Percentiles rank a stretch among this genome's conserved stretches.
Conservation (phyloP, 2,797 vertebrate genomes). For the Heteromormyrus szaboi region DNA sequence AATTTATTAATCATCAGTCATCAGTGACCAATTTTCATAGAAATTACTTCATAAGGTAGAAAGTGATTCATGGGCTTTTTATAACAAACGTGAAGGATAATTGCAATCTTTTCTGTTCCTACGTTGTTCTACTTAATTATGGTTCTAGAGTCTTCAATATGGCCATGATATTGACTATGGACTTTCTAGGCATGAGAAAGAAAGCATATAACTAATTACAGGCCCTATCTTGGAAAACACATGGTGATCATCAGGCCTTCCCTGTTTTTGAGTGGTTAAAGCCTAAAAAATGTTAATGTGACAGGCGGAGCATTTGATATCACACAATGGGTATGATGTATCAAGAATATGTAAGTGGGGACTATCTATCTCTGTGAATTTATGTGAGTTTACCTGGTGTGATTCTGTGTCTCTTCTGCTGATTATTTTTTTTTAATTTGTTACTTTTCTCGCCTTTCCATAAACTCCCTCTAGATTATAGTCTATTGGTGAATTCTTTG, state of each 20-base stretch:
- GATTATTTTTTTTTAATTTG: background rate
- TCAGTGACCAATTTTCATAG: background rate
- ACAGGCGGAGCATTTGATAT: background rate
- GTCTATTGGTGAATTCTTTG: background rate
- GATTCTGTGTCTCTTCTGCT: background rate
- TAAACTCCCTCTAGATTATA: background rate
- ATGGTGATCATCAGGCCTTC: background rate
- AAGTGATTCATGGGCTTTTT: background rate
- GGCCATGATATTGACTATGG: background rate
- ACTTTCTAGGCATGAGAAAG: background rate
- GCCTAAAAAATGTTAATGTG: background rate
- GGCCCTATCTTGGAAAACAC: background rate
- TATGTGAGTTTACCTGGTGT: background rate
- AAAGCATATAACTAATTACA: background rate
- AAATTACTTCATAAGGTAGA: background rate
- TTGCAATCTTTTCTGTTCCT: background rate
- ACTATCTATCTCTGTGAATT: background rate
- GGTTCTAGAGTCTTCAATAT: background rate
- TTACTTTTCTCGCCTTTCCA: background rate
- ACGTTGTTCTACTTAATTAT: background rate
- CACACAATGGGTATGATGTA: background rate
- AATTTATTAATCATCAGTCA: background rate
- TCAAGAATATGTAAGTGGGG: background rate
- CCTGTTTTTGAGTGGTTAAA: background rate
- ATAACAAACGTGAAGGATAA: background rate